Percentiles rank a stretch among this genome's conserved stretches.
These are phyloP conservation scores for Volucella inanis DNA, from an alignment of 2,888 invertebrate genomes.

Conservation along the genomic window DNA sequence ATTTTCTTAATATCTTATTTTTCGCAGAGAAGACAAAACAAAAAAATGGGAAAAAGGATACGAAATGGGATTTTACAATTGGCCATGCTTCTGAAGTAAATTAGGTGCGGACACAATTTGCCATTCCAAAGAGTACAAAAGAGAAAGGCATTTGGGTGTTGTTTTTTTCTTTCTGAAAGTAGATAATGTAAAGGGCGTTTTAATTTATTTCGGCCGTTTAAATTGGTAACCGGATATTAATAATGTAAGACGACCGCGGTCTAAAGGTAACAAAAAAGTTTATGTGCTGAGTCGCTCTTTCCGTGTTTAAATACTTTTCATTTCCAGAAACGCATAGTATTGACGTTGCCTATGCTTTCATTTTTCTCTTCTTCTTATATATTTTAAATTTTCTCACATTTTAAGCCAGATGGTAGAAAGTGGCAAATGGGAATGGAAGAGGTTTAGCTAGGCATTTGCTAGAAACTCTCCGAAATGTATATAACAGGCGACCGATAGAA, in stretches of 20 bases:
- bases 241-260: neutral
- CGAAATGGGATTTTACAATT: slow-evolving; percentile 60
- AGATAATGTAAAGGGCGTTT: slow-evolving; percentile 3
- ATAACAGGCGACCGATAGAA: no score
- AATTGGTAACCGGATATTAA: slow-evolving; percentile 5
- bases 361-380: neutral
- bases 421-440: no score
- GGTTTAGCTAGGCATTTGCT: no score
- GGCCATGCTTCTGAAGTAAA: slow-evolving; percentile 64
- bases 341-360: no score
- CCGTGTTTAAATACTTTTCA: neutral
- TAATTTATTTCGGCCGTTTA: slow-evolving; percentile 17
- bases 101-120: slow-evolving; percentile 56
- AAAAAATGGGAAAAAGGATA: slow-evolving; percentile 30
- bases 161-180: slow-evolving; percentile 24
- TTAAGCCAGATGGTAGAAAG: no score
- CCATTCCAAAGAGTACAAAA: neutral
- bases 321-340: no score
- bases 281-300: neutral
- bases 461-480: no score
- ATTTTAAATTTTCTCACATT: no score
- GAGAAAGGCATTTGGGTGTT: neutral
- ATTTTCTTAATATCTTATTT: slow-evolving; percentile 56
- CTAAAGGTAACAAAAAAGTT: neutral
- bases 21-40: slow-evolving; percentile 1